Base-by-base conservation (phyloP, 1,140 invertebrate genomes). In the Asobara japonica region DNA sequence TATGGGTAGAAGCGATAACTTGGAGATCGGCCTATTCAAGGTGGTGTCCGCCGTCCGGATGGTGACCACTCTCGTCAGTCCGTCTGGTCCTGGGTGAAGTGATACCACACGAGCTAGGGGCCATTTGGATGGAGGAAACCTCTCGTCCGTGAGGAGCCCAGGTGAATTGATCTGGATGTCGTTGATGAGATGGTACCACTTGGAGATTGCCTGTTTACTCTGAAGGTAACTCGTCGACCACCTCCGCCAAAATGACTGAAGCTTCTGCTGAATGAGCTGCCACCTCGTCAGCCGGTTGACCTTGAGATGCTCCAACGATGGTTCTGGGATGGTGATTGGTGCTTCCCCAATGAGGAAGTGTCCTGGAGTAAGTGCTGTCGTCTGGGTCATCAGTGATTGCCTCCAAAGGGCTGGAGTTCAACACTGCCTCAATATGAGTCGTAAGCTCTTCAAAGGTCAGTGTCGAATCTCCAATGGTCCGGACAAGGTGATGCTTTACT, bases 401-500 rank as follows among this genome's bases (percentile, higher is more conserved):
- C 10, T 1, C 25, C 1, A 80, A 30, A 10, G 77, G 77, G 7
- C 75, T 41, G 4, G 76, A 77, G 60, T n/a, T n/a, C n/a, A n/a
- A n/a, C n/a, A n/a, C n/a, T n/a, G n/a, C n/a, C n/a, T n/a, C n/a
- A n/a, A n/a, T n/a, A n/a, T n/a, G n/a, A n/a, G n/a, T n/a, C n/a
- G n/a, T n/a, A n/a, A n/a, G n/a, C n/a, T n/a, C n/a, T n/a, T n/a
- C n/a, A n/a, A n/a, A n/a, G n/a, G n/a, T n/a, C n/a, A n/a, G n/a
- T n/a, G n/a, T n/a, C n/a, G 31, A 33, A 33, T 68, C 31, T 0
- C 48, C 60, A 0, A 78, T 65, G 0, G 66, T 51, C 16, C 74
- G 27, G 1, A 27, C 30, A 0, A 84, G 41, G 61, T 83, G 82
- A 16, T 68, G 60, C 69, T 86, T 86, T 0, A 79, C 73, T 5